Conservation (phyloP, 2,888 invertebrate genomes). For the Asteroscopus sphinx region DNA sequence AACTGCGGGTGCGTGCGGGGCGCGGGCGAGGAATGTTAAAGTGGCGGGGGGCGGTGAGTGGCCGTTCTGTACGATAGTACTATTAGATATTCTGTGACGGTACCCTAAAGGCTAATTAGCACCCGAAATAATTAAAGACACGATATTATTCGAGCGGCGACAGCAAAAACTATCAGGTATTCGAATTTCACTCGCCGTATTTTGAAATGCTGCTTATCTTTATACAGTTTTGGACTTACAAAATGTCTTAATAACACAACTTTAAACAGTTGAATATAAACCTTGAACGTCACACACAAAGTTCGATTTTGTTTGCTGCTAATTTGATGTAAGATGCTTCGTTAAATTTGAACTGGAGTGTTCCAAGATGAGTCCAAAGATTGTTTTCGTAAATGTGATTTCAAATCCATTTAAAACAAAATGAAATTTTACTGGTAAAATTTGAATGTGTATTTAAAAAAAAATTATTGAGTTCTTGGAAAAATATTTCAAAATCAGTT, state of each 20-base stretch:
- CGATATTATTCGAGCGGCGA: constrained; percentile 71
- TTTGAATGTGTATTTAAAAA: constrained; percentile 63
- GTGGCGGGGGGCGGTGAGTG: no score
- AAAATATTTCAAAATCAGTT: constrained; percentile 25
- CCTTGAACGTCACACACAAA: constrained; percentile 8
- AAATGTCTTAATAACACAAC: constrained; percentile 46
- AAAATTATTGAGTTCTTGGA: constrained; percentile 44
- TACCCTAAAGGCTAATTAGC: constrained; percentile 81
- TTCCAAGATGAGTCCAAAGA: constrained; percentile 83
- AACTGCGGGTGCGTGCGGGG: no score
- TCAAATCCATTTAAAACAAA: constrained; percentile 69
- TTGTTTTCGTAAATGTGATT: constrained; percentile 75
- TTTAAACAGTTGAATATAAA: constrained; percentile 11
- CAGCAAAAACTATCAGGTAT: constrained; percentile 82
- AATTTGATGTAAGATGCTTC: constrained; percentile 32
- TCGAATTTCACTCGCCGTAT: constrained; percentile 86
- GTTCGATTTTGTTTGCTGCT: not conserved
- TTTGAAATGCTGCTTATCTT: constrained; percentile 85
- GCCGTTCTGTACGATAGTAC: no score
- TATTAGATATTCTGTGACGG: no score
- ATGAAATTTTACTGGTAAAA: constrained; percentile 74
- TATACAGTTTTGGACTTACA: constrained; percentile 60
- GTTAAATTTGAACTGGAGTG: constrained; percentile 73
- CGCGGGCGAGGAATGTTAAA: no score
- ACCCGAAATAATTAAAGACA: constrained; percentile 80